Conservation (phyloP, 2,888 invertebrate genomes). For the Noctua janthe region DNA sequence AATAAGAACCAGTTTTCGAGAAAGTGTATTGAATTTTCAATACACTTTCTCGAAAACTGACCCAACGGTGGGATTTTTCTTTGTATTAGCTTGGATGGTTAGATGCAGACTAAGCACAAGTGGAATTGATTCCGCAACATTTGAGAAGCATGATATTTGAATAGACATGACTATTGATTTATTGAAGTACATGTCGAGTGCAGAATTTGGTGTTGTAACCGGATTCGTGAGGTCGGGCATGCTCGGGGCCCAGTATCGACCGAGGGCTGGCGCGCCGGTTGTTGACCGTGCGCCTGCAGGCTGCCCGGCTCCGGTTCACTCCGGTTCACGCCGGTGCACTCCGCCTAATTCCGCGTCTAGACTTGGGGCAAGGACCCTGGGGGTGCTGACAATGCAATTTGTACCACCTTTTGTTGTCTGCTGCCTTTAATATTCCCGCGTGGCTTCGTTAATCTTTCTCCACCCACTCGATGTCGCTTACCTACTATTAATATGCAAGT, state of each 20-base stretch:
- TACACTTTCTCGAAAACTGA: neutral
- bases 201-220: constrained; percentile 44
- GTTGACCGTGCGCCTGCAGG: constrained; percentile 69
- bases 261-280: constrained; percentile 68
- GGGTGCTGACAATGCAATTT: constrained; percentile 62
- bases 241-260: constrained; percentile 65
- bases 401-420: constrained; percentile 73
- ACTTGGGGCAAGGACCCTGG: constrained; percentile 74
- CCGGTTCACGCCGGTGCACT: constrained; percentile 60
- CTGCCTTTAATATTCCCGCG: constrained; percentile 36
- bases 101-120: constrained; percentile 4
- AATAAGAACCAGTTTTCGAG: too few relatives aligned
- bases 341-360: constrained; percentile 78
- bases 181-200: constrained; percentile 25
- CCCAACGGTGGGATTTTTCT: neutral
- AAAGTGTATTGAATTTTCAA: too few relatives aligned
- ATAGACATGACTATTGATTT: constrained; percentile 35
- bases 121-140: neutral
- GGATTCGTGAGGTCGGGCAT: constrained; percentile 38
- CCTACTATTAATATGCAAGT: constrained; percentile 28
- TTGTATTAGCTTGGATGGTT: neutral
- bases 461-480: constrained; percentile 34
- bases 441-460: constrained; percentile 30
- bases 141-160: constrained; percentile 8
- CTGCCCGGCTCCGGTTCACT: constrained; percentile 56